Base-by-base conservation (phyloP, 2,888 invertebrate species). In the Zygaena filipendulae region DNA sequence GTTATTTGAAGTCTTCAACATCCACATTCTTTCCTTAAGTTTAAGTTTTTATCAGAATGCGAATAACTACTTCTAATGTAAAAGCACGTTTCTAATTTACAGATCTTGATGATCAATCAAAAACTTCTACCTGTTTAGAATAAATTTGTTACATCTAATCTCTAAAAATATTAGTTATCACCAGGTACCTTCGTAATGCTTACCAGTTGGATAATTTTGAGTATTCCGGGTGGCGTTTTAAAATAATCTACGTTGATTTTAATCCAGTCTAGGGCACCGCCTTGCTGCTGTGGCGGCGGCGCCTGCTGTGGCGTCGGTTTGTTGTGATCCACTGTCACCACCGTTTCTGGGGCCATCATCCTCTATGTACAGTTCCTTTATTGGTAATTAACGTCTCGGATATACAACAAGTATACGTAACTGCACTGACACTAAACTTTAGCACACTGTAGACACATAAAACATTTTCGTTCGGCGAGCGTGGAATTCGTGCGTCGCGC, bases 271-370 rank as follows among this genome's bases (percentile, higher is more conserved):
- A 91, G 57, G 32, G 81, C 54, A 33, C 69, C 63, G 31, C 82
- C 80, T 40, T 82, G 81, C 49, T 84, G 82, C 44, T 66, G 74
- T 52, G 74, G 62, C 38, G 81, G 60, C 42, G 72, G 59, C 38
- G 80, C 60, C 49, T 71, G 75, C 40, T 68, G 79, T 39, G 57
- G 54, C 32, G 60, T 52, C 31, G 72, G 61, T 49, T 72, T 86
- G 77, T 77, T 87, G 60, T 86, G 86, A 59, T 89, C 88, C 66
- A 90, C 87, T 52, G 86, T 90, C 52, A 91, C 88, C 56, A 90
- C 90, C 54, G 90, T 90, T 83, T 91, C 91, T 63, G 90, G 88
- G 86, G 91, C 91, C 87, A 88, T 90, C 81, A 81, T 81, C 52
- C 58, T 75, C 55, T 55, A 45, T 33, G 37, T 45, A 28, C 36